Evolutionary conservation across 2,113 vertebrate species (phyloP).

Genomic region (Prunella fulvescens): DNA sequence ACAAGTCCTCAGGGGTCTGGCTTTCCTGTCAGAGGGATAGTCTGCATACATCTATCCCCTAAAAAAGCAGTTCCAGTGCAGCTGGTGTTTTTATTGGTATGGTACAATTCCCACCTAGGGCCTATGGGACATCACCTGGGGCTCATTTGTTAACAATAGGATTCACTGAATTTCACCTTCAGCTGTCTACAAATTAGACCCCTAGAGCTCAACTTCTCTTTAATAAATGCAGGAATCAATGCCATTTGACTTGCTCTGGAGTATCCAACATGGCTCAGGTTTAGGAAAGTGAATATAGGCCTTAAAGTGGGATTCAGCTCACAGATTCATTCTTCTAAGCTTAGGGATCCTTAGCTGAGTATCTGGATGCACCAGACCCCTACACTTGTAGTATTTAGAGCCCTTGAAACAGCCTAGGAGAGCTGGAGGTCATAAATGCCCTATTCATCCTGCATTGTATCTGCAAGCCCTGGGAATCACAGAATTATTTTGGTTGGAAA

Average conservation of each 20-base stretch:
- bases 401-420: not conserved
- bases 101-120: not conserved
- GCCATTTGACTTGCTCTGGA: not conserved
- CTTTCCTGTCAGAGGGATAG: not conserved
- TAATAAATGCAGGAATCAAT: not conserved
- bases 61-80: not conserved
- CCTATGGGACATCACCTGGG: not conserved
- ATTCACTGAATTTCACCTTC: constrained; percentile 19
- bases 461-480: not conserved
- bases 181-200: constrained; percentile 4
- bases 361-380: not conserved
- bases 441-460: not conserved
- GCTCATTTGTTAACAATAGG: constrained; percentile 8
- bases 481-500: not conserved
- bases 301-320: not conserved
- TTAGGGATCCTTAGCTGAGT: not conserved
- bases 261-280: not conserved
- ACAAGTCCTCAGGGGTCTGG: not conserved
- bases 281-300: not conserved
- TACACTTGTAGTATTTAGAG: not conserved
- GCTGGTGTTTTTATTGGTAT: not conserved
- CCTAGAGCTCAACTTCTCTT: not conserved
- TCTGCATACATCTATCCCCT: not conserved
- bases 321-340: not conserved
- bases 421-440: not conserved